Conservation (phyloP, 2,888 invertebrate species). For the Sarcophaga subvicina region DNA sequence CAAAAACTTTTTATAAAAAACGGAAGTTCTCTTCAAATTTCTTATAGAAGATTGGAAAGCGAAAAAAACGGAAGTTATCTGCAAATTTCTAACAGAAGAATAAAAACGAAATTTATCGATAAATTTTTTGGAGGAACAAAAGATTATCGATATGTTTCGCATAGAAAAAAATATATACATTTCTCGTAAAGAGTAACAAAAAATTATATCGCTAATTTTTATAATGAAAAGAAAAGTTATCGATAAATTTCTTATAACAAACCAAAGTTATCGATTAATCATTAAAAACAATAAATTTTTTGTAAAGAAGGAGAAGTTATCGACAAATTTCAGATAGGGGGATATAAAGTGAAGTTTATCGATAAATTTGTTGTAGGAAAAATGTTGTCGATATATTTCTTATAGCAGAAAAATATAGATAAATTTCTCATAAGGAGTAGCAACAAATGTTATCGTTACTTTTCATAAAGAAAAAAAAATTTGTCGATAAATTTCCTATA, state of each 20-base stretch:
- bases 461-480: background rate
- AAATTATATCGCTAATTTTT: background rate
- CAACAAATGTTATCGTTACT: no score
- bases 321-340: no score
- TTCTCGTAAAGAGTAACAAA: background rate
- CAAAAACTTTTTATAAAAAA: no score
- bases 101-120: background rate
- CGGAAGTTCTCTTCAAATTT: background rate
- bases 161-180: background rate
- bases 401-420: no score
- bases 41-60: background rate
- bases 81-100: no score
- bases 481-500: background rate
- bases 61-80: background rate
- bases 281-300: no score
- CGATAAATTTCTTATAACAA: background rate
- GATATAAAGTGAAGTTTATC: background rate
- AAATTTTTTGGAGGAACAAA: background rate
- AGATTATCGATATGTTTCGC: background rate
- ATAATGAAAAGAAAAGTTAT: background rate
- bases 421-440: background rate
- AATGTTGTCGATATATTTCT: background rate
- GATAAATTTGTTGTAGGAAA: background rate
- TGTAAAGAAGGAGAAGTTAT: no score
- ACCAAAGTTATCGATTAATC: background rate